phyloP scores from a whole-genome alignment of 2,113 vertebrate genomes.

The Odocoileus hemionus region DNA sequence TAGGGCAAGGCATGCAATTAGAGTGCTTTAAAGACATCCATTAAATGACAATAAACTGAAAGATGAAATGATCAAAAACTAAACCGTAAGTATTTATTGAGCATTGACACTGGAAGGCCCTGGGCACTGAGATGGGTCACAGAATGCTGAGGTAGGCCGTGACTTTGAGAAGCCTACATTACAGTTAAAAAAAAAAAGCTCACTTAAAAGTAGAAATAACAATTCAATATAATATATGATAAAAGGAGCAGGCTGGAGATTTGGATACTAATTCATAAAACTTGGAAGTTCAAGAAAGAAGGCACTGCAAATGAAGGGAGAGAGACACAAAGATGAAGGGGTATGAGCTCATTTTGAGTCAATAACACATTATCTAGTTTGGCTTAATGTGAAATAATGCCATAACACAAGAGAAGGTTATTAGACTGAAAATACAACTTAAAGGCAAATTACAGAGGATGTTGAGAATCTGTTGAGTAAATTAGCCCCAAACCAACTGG shows the following conservation, averaged over 20 bases:
- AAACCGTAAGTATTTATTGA: not conserved
- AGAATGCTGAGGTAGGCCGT: not conserved
- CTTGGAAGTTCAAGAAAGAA: not conserved
- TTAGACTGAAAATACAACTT: not conserved
- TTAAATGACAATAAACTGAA: not conserved
- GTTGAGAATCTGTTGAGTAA: not conserved
- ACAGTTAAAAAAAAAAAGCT: not conserved
- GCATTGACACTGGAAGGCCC: not conserved
- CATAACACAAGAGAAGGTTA: not conserved
- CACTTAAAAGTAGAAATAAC: not conserved
- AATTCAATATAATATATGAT: not conserved
- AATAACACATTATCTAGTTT: not conserved
- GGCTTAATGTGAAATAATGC: not conserved
- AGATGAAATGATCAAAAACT: not conserved
- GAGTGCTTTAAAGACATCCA: not conserved
- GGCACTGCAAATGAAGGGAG: not conserved
- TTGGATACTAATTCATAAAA: not conserved
- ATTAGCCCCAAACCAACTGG: not conserved
- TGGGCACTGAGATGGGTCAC: not conserved
- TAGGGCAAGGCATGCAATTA: not conserved
- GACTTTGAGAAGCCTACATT: not conserved
- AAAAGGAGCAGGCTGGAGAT: not conserved
- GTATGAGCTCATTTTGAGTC: not conserved
- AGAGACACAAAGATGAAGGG: not conserved
- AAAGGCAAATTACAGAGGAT: not conserved